Percentiles rank a stretch among this genome's conserved stretches.
phyloP scores from a whole-genome alignment of 2,797 vertebrate genomes.

The Hydrophis major region DNA sequence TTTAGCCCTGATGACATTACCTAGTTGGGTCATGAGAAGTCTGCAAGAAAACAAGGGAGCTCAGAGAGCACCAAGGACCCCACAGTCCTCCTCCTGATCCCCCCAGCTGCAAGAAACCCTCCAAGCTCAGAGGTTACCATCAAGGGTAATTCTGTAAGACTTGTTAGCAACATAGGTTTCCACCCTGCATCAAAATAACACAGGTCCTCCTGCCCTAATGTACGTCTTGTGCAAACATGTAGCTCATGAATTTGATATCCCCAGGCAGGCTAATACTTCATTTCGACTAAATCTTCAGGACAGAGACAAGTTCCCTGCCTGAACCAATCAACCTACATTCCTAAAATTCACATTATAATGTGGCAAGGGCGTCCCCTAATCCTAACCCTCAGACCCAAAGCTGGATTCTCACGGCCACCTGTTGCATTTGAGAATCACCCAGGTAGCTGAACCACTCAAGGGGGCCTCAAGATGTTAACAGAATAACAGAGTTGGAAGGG shows the following conservation, averaged over 20 bases:
- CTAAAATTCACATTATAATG: neutral
- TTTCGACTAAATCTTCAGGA: neutral
- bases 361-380: no score
- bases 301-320: neutral
- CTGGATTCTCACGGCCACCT: neutral
- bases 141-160: neutral
- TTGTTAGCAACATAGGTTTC: neutral
- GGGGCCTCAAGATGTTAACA: no score
- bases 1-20: no score
- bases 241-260: neutral
- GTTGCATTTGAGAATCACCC: neutral
- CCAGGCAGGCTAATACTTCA: neutral
- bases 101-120: no score
- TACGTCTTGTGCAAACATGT: neutral
- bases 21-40: no score
- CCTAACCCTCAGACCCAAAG: neutral
- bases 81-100: no score
- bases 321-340: no score
- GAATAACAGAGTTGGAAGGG: no score
- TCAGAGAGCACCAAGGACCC: no score
- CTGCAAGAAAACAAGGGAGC: no score
- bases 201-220: neutral
- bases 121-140: no score
- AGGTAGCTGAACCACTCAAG: neutral
- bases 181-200: neutral